phyloP scores from a whole-genome alignment of 1,140 invertebrate species.

The Neodiprion fabricii region DNA sequence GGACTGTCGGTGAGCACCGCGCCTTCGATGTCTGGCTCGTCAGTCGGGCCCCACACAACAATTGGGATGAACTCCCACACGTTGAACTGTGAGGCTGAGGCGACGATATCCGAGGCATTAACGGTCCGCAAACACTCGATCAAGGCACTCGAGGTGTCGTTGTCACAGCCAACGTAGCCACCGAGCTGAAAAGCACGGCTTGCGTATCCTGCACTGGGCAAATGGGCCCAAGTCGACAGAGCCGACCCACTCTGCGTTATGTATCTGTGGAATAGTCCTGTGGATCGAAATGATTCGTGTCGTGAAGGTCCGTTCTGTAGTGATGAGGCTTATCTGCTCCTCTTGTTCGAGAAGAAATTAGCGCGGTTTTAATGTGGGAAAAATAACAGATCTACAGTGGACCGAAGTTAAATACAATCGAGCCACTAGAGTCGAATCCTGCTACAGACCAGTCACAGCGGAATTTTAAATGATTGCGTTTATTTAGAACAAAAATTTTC shows the following conservation, averaged over 20 bases:
- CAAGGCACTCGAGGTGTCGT: slow-evolving; percentile 20
- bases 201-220: slow-evolving; percentile 13
- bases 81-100: slow-evolving; percentile 12
- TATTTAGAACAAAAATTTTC: background rate
- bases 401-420: too few species aligned
- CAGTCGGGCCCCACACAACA: slow-evolving; percentile 27
- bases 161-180: slow-evolving; percentile 22
- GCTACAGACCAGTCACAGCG: too few species aligned
- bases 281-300: background rate
- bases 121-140: slow-evolving; percentile 26
- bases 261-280: slow-evolving; percentile 65
- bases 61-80: slow-evolving; percentile 2
- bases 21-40: slow-evolving; percentile 22
- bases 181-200: slow-evolving; percentile 21
- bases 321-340: too few species aligned
- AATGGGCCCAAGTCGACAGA: slow-evolving; percentile 64
- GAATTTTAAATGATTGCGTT: background rate
- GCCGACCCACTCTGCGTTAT: slow-evolving; percentile 69
- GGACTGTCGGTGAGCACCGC: slow-evolving; percentile 27
- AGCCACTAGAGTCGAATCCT: too few species aligned
- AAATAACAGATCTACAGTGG: too few species aligned
- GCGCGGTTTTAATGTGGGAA: too few species aligned
- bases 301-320: too few species aligned
- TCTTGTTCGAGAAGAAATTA: too few species aligned
- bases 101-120: slow-evolving; percentile 9